Evolutionary conservation across 2,888 invertebrate genomes (phyloP).

Genomic region (Ophion obscuratus): DNA sequence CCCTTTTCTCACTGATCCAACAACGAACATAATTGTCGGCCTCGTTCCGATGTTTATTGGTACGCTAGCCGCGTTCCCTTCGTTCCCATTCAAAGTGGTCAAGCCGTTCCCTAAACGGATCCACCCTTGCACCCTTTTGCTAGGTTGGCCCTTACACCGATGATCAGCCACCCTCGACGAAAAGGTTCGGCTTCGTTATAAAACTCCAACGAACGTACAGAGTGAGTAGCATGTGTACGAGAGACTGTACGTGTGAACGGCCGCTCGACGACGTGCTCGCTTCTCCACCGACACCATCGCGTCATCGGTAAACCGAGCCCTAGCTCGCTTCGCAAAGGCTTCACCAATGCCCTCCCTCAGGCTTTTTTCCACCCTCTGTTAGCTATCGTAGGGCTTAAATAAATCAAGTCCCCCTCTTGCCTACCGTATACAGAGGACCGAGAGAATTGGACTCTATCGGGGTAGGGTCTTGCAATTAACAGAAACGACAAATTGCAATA

Average conservation of each 20-base stretch:
- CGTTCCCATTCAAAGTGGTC: conserved; percentile 69
- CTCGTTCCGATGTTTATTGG: conserved; percentile 32
- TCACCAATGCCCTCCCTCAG: conserved; percentile 38
- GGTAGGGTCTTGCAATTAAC: neutral
- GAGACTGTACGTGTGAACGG: conserved; percentile 4
- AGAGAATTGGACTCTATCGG: neutral
- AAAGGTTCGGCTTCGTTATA: conserved; percentile 57
- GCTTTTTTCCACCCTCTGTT: conserved; percentile 17
- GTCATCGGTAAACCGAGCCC: conserved; percentile 53
- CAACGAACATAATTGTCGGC: conserved; percentile 69
- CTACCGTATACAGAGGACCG: neutral
- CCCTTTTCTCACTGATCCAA: conserved; percentile 69
- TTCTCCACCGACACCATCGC: conserved; percentile 26
- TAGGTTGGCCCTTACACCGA: conserved; percentile 36
- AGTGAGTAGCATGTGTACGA: conserved; percentile 2
- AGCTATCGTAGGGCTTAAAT: conserved; percentile 38
- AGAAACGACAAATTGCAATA: neutral
- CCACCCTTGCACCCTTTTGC: conserved; percentile 41
- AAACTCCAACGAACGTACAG: conserved; percentile 54
- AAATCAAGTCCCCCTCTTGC: conserved; percentile 26
- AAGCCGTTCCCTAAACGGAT: conserved; percentile 76
- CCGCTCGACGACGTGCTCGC: conserved; percentile 1
- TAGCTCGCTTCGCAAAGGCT: conserved; percentile 53
- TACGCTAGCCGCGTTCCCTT: conserved; percentile 56
- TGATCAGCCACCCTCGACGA: conserved; percentile 42